Conservation (phyloP, 2,888 invertebrate species). For the Conistra vaccinii region DNA sequence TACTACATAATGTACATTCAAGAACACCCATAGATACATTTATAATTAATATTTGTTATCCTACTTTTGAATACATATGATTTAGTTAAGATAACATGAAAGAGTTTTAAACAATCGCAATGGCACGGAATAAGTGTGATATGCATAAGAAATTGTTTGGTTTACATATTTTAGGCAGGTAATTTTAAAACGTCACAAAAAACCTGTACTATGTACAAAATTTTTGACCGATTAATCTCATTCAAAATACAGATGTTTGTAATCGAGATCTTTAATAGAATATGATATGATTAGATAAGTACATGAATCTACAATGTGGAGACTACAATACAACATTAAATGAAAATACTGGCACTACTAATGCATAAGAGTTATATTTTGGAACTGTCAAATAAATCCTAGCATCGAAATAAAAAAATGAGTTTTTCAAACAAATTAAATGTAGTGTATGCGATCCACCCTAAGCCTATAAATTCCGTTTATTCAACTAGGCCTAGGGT, state of each 20-base stretch:
- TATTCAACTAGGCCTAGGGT: no score
- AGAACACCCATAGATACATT: slow-evolving; percentile 63
- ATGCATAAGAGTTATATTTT: no score
- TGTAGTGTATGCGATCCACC: no score
- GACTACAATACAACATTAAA: no score
- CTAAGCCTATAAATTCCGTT: no score
- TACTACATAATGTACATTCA: slow-evolving; percentile 71
- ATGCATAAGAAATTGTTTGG: neutral
- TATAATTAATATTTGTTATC: slow-evolving; percentile 23
- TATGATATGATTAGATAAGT: slow-evolving; percentile 47
- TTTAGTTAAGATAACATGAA: slow-evolving; percentile 13
- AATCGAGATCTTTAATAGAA: slow-evolving; percentile 7
- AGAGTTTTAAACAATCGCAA: slow-evolving; percentile 4
- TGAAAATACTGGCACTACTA: no score
- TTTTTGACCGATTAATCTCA: neutral
- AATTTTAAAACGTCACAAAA: neutral
- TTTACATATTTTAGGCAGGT: neutral
- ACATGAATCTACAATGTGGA: slow-evolving; percentile 24
- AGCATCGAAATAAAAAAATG: no score
- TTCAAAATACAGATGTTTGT: neutral
- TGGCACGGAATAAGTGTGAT: neutral
- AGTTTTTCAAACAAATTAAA: no score
- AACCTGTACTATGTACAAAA: neutral
- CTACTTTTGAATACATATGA: slow-evolving; percentile 34
- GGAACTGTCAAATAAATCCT: no score